Base-by-base conservation (phyloP, 1,140 invertebrate genomes). In the Eumeta japonica region DNA sequence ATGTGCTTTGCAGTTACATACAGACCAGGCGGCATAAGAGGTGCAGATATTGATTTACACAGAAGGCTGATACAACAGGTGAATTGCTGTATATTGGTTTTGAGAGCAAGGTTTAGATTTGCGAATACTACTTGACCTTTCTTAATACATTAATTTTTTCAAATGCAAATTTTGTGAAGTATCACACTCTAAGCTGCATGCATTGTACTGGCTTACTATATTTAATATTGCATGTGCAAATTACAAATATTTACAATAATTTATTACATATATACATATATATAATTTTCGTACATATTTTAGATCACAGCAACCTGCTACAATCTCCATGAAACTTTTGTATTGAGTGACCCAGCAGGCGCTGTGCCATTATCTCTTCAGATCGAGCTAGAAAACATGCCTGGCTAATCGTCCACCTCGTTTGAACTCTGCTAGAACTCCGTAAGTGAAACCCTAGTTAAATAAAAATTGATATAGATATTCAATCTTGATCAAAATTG, bases 1-100 rank as follows among this genome's bases (percentile, higher is more conserved):
- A 13, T 88, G 85, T 60, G 84, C 88, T 43, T 67, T 90, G 27
- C 83, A 87, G 56, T 67, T 90, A 38, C 85, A 89, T 42, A 75
- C 83, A 41, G 86, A 89, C 7, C 57, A 73, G 10, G 76, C 36
- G 75, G 77, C 43, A 78, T 81, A 36, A 66, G 77, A n/a, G 77
- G 78, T 3, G 71, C 79, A 20, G 83, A 84, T 49, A 78, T 84
- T n/a, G 79, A 82, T 40, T 57, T 85, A 2, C 83, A 85, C 45
- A 55, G 81, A 7, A 63, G 81, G 19, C 55, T 85, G 1, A 78
- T 85, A 24, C 80, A 83, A 55, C 82, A 84, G 76, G 82, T 83
- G 48, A 47, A 24, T 15, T 34, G 16, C 15, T 7, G 27, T 11
- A 10, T 16, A 20, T 39, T 39, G 14, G 24, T 14, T 36, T 1